Evolutionary conservation across 2,797 vertebrate species (phyloP).

Genomic region (Erpetoichthys calabaricus): DNA sequence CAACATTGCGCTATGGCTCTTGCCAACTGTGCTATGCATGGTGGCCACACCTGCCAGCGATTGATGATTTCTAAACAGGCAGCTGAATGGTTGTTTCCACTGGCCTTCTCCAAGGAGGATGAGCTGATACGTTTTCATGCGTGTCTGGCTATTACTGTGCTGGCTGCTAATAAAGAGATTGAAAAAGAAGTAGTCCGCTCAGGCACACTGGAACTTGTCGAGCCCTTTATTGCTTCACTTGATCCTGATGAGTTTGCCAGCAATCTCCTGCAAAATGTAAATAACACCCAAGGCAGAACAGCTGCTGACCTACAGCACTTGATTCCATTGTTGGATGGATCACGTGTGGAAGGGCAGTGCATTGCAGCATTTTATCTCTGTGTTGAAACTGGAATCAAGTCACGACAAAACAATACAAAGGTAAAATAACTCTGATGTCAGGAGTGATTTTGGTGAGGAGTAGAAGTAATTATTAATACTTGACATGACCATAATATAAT

Average conservation of each 20-base stretch:
- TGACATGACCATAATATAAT: too few species aligned
- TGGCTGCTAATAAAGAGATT: slow-evolving; percentile 84
- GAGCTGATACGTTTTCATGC: slow-evolving; percentile 81
- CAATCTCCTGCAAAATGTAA: slow-evolving; percentile 64
- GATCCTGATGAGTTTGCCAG: slow-evolving; percentile 75
- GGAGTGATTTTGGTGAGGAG: not conserved
- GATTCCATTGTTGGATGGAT: slow-evolving; percentile 77
- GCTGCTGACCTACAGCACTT: slow-evolving; percentile 81
- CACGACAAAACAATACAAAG: slow-evolving; percentile 81
- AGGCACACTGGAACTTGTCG: slow-evolving; percentile 85
- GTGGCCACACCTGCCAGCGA: slow-evolving; percentile 78
- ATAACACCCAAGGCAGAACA: slow-evolving; percentile 76
- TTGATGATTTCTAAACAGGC: slow-evolving; percentile 88
- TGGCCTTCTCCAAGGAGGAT: slow-evolving; percentile 88
- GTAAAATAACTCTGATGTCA: slow-evolving; percentile 30
- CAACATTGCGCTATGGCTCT: slow-evolving; percentile 85
- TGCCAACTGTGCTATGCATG: slow-evolving; percentile 91
- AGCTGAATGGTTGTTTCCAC: slow-evolving; percentile 88
- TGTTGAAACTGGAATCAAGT: slow-evolving; percentile 80
- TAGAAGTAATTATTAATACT: too few species aligned
- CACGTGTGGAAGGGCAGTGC: slow-evolving; percentile 81
- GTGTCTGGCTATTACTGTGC: slow-evolving; percentile 76
- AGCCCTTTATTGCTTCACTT: slow-evolving; percentile 85
- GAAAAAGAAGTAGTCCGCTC: slow-evolving; percentile 92
- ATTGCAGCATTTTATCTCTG: slow-evolving; percentile 90